Evolutionary conservation across 2,113 vertebrate species (phyloP).

Genomic region (Pholis gunnellus): DNA sequence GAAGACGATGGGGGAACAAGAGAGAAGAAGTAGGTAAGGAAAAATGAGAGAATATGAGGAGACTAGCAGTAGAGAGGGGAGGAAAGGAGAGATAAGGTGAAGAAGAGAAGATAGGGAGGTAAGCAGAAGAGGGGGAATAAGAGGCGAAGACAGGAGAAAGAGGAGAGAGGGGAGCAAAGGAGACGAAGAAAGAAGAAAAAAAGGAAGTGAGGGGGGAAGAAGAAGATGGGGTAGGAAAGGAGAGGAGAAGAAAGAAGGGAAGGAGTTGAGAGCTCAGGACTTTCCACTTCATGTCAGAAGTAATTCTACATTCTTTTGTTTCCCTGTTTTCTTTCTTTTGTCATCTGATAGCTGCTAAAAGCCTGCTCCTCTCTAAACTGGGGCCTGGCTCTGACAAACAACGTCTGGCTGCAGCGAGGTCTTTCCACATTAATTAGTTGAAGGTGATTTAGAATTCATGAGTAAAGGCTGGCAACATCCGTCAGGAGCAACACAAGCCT

Average conservation of each 20-base stretch:
- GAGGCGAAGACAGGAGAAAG: neutral
- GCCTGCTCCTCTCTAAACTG: neutral
- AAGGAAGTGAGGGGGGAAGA: neutral
- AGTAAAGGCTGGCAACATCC: constrained; percentile 29
- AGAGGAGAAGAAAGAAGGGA: neutral
- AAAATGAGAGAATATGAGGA: too few relatives aligned
- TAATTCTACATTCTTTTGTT: neutral
- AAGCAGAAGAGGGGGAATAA: neutral
- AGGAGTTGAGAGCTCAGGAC: neutral
- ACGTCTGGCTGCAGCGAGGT: neutral
- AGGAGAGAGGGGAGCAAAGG: neutral
- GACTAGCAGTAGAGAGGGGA: too few relatives aligned
- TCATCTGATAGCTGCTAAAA: neutral
- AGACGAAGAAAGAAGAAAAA: neutral
- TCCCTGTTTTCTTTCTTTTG: neutral
- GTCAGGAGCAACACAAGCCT: constrained; percentile 9
- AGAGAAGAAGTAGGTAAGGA: neutral
- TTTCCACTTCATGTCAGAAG: neutral
- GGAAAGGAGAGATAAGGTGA: neutral
- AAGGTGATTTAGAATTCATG: constrained; percentile 47
- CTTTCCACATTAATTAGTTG: constrained; percentile 42
- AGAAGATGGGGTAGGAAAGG: neutral
- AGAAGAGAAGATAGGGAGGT: neutral
- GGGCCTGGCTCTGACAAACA: neutral
- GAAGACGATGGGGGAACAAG: too few relatives aligned